Conservation (phyloP, 1,140 invertebrate species). For the Macrobrachium rosenbergii region DNA sequence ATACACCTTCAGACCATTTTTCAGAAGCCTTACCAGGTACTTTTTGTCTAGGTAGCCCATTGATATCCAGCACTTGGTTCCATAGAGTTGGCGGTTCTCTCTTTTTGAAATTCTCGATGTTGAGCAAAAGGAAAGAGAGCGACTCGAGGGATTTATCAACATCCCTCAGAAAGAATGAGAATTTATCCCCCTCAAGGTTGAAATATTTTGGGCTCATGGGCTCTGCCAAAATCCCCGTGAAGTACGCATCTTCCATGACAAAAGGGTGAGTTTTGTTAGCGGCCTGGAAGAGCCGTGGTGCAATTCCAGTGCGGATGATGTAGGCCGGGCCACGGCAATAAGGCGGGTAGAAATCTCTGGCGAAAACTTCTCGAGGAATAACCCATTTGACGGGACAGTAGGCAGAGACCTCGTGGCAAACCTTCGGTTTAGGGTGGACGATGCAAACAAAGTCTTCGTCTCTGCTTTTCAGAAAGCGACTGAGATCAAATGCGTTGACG, state of each 20-base stretch:
- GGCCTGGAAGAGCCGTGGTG: not conserved
- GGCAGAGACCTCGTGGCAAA: not conserved
- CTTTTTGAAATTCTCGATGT: no score
- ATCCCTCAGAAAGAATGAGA: no score
- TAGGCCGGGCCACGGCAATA: not conserved
- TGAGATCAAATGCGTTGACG: conserved; percentile 69
- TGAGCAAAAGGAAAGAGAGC: no score
- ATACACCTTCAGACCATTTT: no score
- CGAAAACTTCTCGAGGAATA: not conserved
- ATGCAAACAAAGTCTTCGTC: not conserved
- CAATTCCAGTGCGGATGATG: not conserved
- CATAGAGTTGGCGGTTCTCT: no score
- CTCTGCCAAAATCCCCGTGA: not conserved
- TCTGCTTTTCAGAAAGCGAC: conserved; percentile 18
- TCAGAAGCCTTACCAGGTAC: no score
- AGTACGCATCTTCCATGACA: conserved; percentile 3
- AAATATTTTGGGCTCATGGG: not conserved
- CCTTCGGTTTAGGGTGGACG: not conserved
- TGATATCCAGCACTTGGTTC: no score
- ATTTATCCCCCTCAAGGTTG: no score
- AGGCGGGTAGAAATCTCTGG: not conserved
- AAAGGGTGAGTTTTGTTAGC: conserved; percentile 2
- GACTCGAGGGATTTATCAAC: no score
- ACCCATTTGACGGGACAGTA: not conserved
- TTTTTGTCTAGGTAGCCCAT: no score